Base-by-base conservation (phyloP, 2,888 invertebrate genomes). In the Agrotis segetum region DNA sequence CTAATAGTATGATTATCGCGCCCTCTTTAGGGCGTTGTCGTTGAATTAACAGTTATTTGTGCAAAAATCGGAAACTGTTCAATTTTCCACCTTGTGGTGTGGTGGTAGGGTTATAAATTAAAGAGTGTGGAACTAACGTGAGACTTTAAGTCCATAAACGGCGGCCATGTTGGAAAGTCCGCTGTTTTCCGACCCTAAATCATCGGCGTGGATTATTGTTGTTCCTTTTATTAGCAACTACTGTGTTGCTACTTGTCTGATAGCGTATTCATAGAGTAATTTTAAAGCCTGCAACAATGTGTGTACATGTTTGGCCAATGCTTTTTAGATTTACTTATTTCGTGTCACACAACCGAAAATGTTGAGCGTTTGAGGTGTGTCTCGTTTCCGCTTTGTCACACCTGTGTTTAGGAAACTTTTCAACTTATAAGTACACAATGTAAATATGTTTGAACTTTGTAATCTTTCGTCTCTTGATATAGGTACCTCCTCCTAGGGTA, bases 161-260 rank as follows among this genome's bases (percentile, higher is more conserved):
- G 87, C 87, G 78, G 87, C 82, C 86, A 88, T 88, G 67, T 86
- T 87, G 85, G 87, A 85, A 88, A 87, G 79, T 87, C 76, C 70
- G 83, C 81, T 75, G 84, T 89, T 90, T 88, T 84, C 87, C 89
- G 87, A 87, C 87, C 86, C 88, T 90, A 89, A 90, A 90, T 90
- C 90, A 90, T 88, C 75, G 81, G 69, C 64, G 84, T 77, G 88
- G 87, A 89, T 88, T 87, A 88, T 88, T 87, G 85, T 87, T 80
- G 88, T 87, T 77, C 79, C 86, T 88, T 89, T 89, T 89, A 90
- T 90, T 89, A 87, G 83, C 74, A 69, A 85, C 87, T 87, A 88
- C 84, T 83, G 82, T 83, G 89, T 88, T 86, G 88, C 87, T 79
- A 73, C 76, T 78, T 75, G 83, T 84, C 79, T 76, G 83, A 87